Conservation (phyloP, 2,797 vertebrate species). For the Sebastes hopkinsi region DNA sequence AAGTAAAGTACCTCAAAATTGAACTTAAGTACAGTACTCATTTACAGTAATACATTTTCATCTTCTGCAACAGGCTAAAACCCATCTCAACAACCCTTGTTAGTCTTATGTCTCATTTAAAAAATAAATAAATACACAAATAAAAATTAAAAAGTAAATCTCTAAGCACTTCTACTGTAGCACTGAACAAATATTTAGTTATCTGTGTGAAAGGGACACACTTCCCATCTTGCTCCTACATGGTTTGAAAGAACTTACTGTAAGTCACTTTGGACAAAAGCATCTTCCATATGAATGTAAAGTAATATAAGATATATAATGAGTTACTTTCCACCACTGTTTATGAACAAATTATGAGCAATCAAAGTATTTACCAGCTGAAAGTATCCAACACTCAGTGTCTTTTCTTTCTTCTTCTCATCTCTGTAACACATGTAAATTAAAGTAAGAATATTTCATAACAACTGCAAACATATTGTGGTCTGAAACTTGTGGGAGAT, state of each 20-base stretch:
- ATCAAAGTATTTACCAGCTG: conserved; percentile 75
- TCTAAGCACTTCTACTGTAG: background rate
- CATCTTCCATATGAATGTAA: background rate
- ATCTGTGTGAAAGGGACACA: background rate
- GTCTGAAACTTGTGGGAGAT: background rate
- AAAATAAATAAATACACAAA: background rate
- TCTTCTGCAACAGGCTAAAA: background rate
- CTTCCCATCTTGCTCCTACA: background rate
- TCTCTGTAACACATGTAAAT: conserved; percentile 59
- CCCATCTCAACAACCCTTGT: background rate
- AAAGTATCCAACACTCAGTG: conserved; percentile 79
- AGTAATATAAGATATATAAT: background rate
- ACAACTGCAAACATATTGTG: background rate
- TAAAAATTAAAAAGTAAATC: background rate
- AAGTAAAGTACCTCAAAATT: background rate
- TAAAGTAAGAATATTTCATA: background rate
- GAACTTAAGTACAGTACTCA: background rate
- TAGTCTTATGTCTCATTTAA: background rate
- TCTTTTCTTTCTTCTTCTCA: conserved; percentile 56
- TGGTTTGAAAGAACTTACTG: background rate
- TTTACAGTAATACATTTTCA: background rate
- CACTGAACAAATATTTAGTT: background rate
- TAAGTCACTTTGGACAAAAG: background rate
- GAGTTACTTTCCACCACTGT: background rate
- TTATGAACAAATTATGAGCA: background rate